phyloP scores from a whole-genome alignment of 37 sponge, comb jelly and placozoan genomes.

The Halisarca cf. caerulea region DNA sequence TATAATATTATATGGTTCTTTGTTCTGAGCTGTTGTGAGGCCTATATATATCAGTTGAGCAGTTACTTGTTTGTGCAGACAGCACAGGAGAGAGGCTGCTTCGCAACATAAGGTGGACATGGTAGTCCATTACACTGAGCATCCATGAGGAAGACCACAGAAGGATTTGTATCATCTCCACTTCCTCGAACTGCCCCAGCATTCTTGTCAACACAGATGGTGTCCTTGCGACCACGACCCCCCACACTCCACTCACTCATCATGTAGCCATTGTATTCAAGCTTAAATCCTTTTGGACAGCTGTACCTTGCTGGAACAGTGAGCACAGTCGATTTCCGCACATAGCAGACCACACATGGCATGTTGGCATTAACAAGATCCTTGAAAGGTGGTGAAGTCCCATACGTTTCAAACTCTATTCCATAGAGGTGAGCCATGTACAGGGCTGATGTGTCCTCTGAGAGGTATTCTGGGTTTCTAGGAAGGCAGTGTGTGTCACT shows the following conservation, averaged over 20 bases:
- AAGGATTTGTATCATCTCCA: slow-evolving; percentile 1
- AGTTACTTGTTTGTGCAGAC: slow-evolving; percentile 39
- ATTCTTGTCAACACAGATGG: slow-evolving; percentile 25
- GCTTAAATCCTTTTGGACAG: slow-evolving; percentile 17
- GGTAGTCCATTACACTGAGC: slow-evolving; percentile 25
- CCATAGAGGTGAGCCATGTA: neutral
- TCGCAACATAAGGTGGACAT: slow-evolving; percentile 11
- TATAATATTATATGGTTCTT: too few relatives aligned
- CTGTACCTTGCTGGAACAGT: slow-evolving; percentile 26
- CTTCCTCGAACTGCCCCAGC: slow-evolving; percentile 24
- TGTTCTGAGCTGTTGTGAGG: too few relatives aligned
- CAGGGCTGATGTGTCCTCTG: neutral
- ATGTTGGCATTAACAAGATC: neutral
- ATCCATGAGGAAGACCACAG: neutral
- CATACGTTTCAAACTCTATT: slow-evolving; percentile 17
- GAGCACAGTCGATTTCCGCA: neutral
- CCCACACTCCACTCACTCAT: neutral
- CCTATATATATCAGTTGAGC: too few relatives aligned
- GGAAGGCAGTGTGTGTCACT: slow-evolving; percentile 32
- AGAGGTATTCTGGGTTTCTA: slow-evolving; percentile 15
- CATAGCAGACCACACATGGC: slow-evolving; percentile 33
- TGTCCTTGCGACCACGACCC: neutral
- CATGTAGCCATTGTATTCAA: slow-evolving; percentile 34
- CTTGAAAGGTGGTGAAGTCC: slow-evolving; percentile 10
- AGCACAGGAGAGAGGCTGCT: slow-evolving; percentile 17